Conservation (phyloP, 2,797 vertebrate genomes). For the Coregonus suidteri region DNA sequence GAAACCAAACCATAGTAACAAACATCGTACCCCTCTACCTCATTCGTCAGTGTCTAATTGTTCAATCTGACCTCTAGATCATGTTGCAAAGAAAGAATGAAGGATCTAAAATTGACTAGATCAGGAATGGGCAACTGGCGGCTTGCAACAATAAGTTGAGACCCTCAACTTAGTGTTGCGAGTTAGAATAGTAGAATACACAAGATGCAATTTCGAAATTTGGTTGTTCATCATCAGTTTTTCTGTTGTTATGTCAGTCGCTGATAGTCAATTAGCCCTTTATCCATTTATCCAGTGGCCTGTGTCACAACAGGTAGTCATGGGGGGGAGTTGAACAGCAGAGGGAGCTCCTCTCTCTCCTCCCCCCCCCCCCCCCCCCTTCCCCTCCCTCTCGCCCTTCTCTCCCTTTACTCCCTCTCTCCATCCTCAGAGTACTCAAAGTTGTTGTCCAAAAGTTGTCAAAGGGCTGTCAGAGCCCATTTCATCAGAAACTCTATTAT, state of each 20-base stretch:
- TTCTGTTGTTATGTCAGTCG: too few relatives aligned
- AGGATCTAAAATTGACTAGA: not conserved
- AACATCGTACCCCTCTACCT: not conserved
- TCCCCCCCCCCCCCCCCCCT: too few relatives aligned
- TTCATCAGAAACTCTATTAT: constrained; percentile 22
- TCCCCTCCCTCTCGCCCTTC: not conserved
- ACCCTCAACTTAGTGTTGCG: too few relatives aligned
- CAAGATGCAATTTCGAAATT: too few relatives aligned
- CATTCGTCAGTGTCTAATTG: not conserved
- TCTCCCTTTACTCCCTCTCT: not conserved
- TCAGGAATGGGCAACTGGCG: too few relatives aligned
- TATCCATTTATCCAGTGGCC: not conserved
- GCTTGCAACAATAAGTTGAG: too few relatives aligned
- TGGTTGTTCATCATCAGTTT: too few relatives aligned
- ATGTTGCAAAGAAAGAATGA: not conserved
- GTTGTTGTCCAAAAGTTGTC: not conserved
- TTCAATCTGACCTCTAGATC: not conserved
- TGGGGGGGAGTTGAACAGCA: constrained; percentile 8
- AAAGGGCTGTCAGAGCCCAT: not conserved
- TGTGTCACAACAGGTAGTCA: not conserved
- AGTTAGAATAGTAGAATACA: too few relatives aligned
- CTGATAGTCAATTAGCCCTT: not conserved
- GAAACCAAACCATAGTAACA: not conserved
- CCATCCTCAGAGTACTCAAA: not conserved
- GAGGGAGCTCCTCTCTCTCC: not conserved